Evolutionary conservation across 2,113 vertebrate species (phyloP), one percentile per base, ranked within the genome.

Genomic region (Leucoraja erinaceus): DNA sequence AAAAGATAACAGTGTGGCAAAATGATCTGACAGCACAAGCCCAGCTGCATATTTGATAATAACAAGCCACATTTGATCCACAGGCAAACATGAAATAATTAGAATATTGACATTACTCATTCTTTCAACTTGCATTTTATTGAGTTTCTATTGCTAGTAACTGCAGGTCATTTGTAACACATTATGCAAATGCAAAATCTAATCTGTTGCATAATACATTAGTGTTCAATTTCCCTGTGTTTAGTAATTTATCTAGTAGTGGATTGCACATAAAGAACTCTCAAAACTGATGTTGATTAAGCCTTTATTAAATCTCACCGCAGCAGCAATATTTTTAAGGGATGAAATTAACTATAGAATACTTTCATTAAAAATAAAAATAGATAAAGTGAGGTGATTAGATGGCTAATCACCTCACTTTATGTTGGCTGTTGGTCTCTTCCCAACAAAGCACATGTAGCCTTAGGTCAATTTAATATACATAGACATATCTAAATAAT

Each of bases 201-300:
- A 96, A 96, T 95, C 95, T 96, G 96, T 96, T 96, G 94, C 95
- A 96, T 96, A 95, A 97, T 96, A 96, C 96, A 96, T 96, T 95
- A 96, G 95, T 95, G 93, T 93, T 95, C 93, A 93, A 94, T 95
- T 95, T 94, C 96, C 96, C 94, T 95, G 95, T 94, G 90, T 96
- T 96, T 96, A 95, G 95, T 96, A 95, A 96, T 97, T 96, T 96
- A 95, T 95, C 95, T 95, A 91, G 20, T 68, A 74, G 90, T 28
- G 38, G 95, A 94, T 96, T 96, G 94, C 8, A 93, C 90, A 94
- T 72, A 91, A 91, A 93, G 94, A 95, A 94, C 95, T 95, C 95
- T 94, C 95, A 96, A 96, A 94, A 93, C 93, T 96, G 94, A 96
- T 96, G 96, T 96, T 96, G 96, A 96, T 96, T 95, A 96, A 96